Base-by-base conservation (phyloP, 2,888 invertebrate genomes). In the Diachrysia chrysitis region DNA sequence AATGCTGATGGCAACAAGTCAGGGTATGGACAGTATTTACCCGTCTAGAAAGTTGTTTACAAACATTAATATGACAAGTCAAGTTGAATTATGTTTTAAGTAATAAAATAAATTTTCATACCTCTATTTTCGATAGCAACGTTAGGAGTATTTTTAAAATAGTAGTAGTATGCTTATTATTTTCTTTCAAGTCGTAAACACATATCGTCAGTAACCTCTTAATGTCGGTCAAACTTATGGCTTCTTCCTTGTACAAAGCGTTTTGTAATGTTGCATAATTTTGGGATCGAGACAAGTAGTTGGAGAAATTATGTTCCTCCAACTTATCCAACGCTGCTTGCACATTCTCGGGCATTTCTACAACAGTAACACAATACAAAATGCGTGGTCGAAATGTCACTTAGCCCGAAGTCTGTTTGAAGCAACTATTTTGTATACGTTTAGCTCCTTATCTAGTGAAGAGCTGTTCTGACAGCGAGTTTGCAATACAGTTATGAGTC, bases 61-160 rank as follows among this genome's bases (percentile, higher is more conserved):
- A 64, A 63, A 64, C 51, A 71, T 64, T 35, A 54, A 9, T 32
- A 53, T 62, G 53, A 51, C 9, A 14, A 14, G 25, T 58, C 37
- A 37, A 12, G 0, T n/a, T 59, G 23, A 21, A 14, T 16, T 32
- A 23, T n/a, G 12, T 17, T 1, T 29, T 7, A 1, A 16, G 9
- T 12, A n/a, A 46, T 1, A 46, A n/a, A 14, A 21, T 3, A n/a
- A 7, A 16, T 16, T 9, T 1, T 54, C 7, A 73, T 86, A 94
- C 94, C 89, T 90, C 82, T 14, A 87, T 73, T 85, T 88, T 90
- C 16, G 84, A 84, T 35, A 92, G 60, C 42, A 93, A 79, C n/a
- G 74, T 72, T 54, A 76, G 66, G 19, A 93, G 81, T 17, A 91
- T 82, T 35, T 85, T 85, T 54, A 93, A 66, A 32, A 84, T 82